Evolutionary conservation across 2,888 invertebrate genomes (phyloP), one percentile per base, ranked within the genome.

Genomic region (Lasioglossum zephyrum): DNA sequence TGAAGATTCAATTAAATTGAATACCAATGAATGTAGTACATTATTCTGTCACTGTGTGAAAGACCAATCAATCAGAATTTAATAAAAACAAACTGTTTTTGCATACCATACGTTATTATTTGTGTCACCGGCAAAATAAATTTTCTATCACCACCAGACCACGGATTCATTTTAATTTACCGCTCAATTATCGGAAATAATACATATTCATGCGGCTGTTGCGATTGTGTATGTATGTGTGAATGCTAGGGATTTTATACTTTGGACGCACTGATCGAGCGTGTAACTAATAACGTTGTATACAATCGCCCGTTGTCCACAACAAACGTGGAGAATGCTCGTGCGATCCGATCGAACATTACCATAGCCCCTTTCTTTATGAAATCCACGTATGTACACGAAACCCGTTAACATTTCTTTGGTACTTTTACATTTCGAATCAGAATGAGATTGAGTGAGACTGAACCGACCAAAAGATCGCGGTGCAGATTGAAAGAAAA

Each of bases 31-130:
- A 88, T 83, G 81, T 90, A 78, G 79, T 84, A 86, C 57, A 76
- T 60, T 53, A 87, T 72, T 72, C 77, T 73, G 49, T 85, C 82
- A 84, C 81, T 80, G 81, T 84, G 79, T 78, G 81, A 79, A 84
- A 85, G 79, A 83, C 77, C 81, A 86, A 84, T 73, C 70, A 22
- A 76, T 85, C 82, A 88, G 74, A 88, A 89, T 87, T 84, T 80
- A 89, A 88, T 90, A 85, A 90, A 89, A 81, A 69, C 57, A 79
- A 66, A 88, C 41, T 84, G 60, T 84, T 84, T 87, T 87, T 84
- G 73, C 77, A 70, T 81, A 84, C 47, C 81, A 81, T 66, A 81
- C 41, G 69, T 86, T 79, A 78, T 85, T 86, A 76, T 86, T 86
- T 47, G 31, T 84, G 53, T 83, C 60, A 66, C 74, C 36, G 22